A percentile compares a stretch with the other conserved stretches of the same genome.
Evolutionary conservation across 2,888 invertebrate genomes (phyloP).

Genomic region (Nineta flava): DNA sequence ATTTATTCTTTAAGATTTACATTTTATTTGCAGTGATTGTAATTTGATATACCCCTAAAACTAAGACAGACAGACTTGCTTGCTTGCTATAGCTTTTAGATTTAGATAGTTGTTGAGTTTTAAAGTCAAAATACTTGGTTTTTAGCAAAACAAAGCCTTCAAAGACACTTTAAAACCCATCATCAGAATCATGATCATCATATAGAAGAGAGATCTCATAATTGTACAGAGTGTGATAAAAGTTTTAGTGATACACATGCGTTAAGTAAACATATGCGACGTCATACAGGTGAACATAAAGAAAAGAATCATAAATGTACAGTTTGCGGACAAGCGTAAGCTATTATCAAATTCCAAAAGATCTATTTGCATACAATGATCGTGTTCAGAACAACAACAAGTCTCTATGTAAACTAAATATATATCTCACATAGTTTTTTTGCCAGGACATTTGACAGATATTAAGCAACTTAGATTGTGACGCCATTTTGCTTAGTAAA

Average conservation of each 20-base stretch:
- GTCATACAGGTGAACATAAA: constrained; percentile 32
- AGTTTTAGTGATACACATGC: constrained; percentile 36
- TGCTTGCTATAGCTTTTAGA: too few relatives aligned
- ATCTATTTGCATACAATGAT: background rate
- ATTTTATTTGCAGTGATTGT: too few relatives aligned
- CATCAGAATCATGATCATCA: constrained; percentile 21
- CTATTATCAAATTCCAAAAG: background rate
- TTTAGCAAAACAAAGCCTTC: constrained; percentile 23
- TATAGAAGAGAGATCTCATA: constrained; percentile 32
- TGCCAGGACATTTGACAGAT: too few relatives aligned
- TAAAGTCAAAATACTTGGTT: background rate
- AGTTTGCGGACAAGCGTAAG: constrained; percentile 26
- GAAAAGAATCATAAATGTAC: constrained; percentile 33
- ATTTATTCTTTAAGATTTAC: too few relatives aligned
- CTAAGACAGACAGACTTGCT: too few relatives aligned
- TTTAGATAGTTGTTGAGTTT: too few relatives aligned
- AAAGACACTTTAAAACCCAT: constrained; percentile 32
- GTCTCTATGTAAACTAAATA: too few relatives aligned
- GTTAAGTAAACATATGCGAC: constrained; percentile 32
- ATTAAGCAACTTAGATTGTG: too few relatives aligned
- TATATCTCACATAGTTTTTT: too few relatives aligned
- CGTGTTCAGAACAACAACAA: too few relatives aligned
- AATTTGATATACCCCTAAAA: too few relatives aligned
- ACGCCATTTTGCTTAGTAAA: too few relatives aligned
- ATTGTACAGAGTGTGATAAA: constrained; percentile 33